These are phyloP conservation scores for Hydrochoerus hydrochaeris DNA, from an alignment of 2,113 vertebrate species.

Conservation along the genomic window DNA sequence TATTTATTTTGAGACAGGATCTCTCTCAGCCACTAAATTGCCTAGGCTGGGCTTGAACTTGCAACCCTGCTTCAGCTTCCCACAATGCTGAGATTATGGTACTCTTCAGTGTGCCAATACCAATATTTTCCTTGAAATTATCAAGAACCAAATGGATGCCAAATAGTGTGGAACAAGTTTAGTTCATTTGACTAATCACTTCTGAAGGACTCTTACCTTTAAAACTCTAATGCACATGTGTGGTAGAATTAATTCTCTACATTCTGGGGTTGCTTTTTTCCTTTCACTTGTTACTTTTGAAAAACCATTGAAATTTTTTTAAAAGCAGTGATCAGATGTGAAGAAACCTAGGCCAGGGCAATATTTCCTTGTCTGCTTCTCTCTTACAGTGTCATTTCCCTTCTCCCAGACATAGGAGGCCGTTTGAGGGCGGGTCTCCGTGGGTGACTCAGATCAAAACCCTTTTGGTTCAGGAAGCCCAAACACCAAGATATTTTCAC, in stretches of 20 bases:
- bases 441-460: conserved; percentile 74
- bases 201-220: conserved; percentile 35
- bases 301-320: conserved; percentile 2
- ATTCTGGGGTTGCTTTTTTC: not conserved
- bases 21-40: not conserved
- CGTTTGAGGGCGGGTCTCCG: conserved; percentile 46
- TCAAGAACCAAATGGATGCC: conserved; percentile 36
- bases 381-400: conserved; percentile 30
- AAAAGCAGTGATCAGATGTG: conserved; percentile 9
- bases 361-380: conserved; percentile 49
- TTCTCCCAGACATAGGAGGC: conserved; percentile 55
- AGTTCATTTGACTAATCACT: conserved; percentile 10
- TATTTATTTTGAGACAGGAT: not conserved
- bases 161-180: not conserved
- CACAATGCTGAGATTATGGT: not conserved
- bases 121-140: conserved; percentile 24
- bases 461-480: conserved; percentile 66
- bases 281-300: conserved; percentile 36
- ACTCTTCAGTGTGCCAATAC: not conserved
- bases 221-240: not conserved
- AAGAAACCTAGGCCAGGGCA: conserved; percentile 25
- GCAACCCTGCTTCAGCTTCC: not conserved
- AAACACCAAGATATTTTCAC: conserved; percentile 76
- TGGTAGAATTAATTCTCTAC: not conserved
- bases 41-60: not conserved